Percentiles rank a stretch among this genome's conserved stretches.
Evolutionary conservation across 2,888 invertebrate genomes (phyloP).

Genomic region (Eudemis profundana): DNA sequence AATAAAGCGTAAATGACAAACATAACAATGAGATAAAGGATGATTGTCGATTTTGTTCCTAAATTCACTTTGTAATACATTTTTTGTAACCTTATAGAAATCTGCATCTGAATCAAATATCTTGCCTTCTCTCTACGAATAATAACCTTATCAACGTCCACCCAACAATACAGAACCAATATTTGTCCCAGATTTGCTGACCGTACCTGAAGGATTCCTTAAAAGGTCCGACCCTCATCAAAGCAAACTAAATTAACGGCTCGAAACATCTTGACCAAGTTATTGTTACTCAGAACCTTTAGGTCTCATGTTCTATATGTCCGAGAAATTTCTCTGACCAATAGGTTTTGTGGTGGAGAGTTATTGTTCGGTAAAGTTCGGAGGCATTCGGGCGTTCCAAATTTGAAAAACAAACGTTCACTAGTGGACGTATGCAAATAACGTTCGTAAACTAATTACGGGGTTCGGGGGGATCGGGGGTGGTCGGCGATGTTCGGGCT

Average conservation of each 20-base stretch:
- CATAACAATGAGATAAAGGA: too few relatives aligned
- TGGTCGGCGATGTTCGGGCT: conserved; percentile 44
- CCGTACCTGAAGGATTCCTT: conserved; percentile 73
- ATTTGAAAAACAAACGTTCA: conserved; percentile 78
- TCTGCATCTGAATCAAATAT: background rate
- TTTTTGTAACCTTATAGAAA: background rate
- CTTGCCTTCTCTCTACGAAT: conserved; percentile 12
- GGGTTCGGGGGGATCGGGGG: conserved; percentile 32
- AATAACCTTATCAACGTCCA: conserved; percentile 48
- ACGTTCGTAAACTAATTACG: conserved; percentile 66
- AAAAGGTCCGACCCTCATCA: conserved; percentile 80
- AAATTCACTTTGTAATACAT: too few relatives aligned
- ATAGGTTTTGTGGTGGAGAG: background rate
- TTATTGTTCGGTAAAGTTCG: conserved; percentile 45
- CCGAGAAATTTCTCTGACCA: background rate
- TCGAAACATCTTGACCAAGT: conserved; percentile 83
- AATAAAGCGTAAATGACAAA: too few relatives aligned
- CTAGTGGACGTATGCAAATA: conserved; percentile 67
- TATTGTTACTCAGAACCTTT: conserved; percentile 66
- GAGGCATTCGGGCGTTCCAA: conserved; percentile 61
- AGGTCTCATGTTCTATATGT: conserved; percentile 7
- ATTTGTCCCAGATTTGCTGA: conserved; percentile 68
- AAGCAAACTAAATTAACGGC: conserved; percentile 83
- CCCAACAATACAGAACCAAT: conserved; percentile 64
- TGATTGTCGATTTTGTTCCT: too few relatives aligned